Base-by-base conservation (phyloP, 2,113 vertebrate genomes). In the Nyctereutes procyonoides region DNA sequence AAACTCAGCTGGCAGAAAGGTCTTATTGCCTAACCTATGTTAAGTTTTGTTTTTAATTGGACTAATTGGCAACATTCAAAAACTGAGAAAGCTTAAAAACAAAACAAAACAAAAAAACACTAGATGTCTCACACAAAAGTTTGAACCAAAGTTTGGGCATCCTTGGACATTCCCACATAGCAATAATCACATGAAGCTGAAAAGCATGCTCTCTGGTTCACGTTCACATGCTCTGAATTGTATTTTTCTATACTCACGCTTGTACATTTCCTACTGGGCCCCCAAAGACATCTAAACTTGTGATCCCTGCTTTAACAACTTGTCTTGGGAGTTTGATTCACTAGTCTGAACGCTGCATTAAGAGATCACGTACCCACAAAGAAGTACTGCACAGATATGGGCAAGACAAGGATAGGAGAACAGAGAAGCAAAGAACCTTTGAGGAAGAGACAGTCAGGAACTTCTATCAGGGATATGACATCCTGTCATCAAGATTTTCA, bases 241-340 rank as follows among this genome's bases (percentile, higher is more conserved):
- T 56, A 15, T 74, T 60, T 58, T 74, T 51, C 86, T 81, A 30
- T 32, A 43, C 38, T 2, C 79, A 35, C 58, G 43, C 35, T 65
- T 91, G 60, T 60, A 58, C 35, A 69, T 90, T 86, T 92, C 62
- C 84, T 86, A 51, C 55, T 51, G 69, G 28, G 22, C 58, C 62
- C 79, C n/a, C 48, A 62, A 48, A 95, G 24, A 5, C 53, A 83
- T 88, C 81, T 91, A 90, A 86, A 80, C 24, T 58, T 65, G 19
- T 89, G 63, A 69, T 12, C 22, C 60, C 35, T 65, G 4, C 43
- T 86, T 58, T 71, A 74, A 38, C 38, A 62, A 30, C 19, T 65
- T 74, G 53, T 96, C 74, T 88, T 94, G 32, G 51, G 53, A 90
- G 93, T 88, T 19, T n/a, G 24, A 89, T 55, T 93, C 82, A 55